Conservation (phyloP, 2,797 vertebrate species). For the Rhynchonycteris naso region DNA sequence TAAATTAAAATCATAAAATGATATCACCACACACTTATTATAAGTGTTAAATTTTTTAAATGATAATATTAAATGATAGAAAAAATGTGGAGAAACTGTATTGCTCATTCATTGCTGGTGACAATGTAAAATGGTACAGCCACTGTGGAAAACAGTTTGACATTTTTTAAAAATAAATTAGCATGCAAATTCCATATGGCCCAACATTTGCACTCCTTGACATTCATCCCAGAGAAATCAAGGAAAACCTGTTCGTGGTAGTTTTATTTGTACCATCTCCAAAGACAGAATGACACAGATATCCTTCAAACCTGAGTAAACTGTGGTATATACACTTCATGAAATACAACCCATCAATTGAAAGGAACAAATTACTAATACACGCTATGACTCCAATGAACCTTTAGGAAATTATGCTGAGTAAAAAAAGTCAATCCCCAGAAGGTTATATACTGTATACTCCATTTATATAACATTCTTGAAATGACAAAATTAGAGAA, state of each 20-base stretch:
- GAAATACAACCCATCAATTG: not conserved
- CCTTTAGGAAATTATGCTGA: not conserved
- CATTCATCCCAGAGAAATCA: constrained; percentile 45
- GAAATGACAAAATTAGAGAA: not conserved
- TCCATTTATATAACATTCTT: not conserved
- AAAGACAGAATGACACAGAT: not conserved
- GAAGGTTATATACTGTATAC: not conserved
- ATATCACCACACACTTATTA: not conserved
- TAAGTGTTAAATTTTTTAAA: not conserved
- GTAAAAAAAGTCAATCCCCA: not conserved
- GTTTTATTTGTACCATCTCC: not conserved
- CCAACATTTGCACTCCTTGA: not conserved
- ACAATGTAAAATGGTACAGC: not conserved
- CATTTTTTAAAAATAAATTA: constrained; percentile 4
- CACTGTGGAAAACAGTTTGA: not conserved
- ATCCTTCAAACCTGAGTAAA: not conserved
- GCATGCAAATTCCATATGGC: not conserved
- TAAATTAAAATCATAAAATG: not conserved
- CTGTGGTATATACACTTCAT: not conserved
- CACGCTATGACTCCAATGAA: not conserved
- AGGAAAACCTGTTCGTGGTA: not conserved
- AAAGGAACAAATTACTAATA: not conserved
- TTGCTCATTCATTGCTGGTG: not conserved
- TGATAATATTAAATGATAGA: not conserved
- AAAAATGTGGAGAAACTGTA: not conserved